Evolutionary conservation across 2,113 vertebrate genomes (phyloP).

Genomic region (Hassar affinis): DNA sequence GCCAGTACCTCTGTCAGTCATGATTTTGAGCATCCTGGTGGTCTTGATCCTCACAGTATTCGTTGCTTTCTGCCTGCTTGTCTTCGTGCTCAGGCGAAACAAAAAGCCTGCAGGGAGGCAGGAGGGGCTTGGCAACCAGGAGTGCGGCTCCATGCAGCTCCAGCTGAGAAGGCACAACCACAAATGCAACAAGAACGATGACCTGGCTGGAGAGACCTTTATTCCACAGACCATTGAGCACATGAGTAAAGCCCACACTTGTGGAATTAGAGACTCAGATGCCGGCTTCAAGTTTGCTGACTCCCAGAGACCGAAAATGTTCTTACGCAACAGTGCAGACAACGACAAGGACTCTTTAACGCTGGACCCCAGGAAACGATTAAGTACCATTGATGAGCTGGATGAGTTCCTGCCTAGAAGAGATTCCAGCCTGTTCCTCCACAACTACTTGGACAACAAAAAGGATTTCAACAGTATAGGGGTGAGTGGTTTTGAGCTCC

Average conservation of each 20-base stretch:
- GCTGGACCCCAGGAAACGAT: slow-evolving; percentile 87
- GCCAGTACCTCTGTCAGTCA: slow-evolving; percentile 93
- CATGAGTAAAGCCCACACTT: slow-evolving; percentile 94
- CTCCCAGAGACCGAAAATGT: slow-evolving; percentile 88
- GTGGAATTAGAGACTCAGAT: slow-evolving; percentile 88
- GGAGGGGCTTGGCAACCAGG: slow-evolving; percentile 87
- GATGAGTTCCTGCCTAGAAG: slow-evolving; percentile 93
- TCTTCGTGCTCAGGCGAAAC: slow-evolving; percentile 93
- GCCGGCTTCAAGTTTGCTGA: slow-evolving; percentile 87
- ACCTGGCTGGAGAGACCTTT: slow-evolving; percentile 87
- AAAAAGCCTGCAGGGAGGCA: slow-evolving; percentile 88
- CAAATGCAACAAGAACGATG: slow-evolving; percentile 86
- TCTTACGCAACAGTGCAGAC: slow-evolving; percentile 83
- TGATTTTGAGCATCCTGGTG: slow-evolving; percentile 95
- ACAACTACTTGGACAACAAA: slow-evolving; percentile 94
- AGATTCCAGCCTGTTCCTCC: slow-evolving; percentile 94
- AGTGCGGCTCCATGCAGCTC: slow-evolving; percentile 89
- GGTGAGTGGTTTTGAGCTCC: slow-evolving; percentile 95
- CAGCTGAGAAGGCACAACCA: slow-evolving; percentile 87
- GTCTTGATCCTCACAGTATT: slow-evolving; percentile 97
- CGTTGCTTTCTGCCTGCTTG: slow-evolving; percentile 94
- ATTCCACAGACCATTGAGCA: slow-evolving; percentile 98
- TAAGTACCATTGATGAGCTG: slow-evolving; percentile 97
- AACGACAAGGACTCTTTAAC: slow-evolving; percentile 90
- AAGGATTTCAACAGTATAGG: slow-evolving; percentile 98